Evolutionary conservation across 2,797 vertebrate species (phyloP), one percentile per base, ranked within the genome.

Genomic region (Semaprochilodus insignis): DNA sequence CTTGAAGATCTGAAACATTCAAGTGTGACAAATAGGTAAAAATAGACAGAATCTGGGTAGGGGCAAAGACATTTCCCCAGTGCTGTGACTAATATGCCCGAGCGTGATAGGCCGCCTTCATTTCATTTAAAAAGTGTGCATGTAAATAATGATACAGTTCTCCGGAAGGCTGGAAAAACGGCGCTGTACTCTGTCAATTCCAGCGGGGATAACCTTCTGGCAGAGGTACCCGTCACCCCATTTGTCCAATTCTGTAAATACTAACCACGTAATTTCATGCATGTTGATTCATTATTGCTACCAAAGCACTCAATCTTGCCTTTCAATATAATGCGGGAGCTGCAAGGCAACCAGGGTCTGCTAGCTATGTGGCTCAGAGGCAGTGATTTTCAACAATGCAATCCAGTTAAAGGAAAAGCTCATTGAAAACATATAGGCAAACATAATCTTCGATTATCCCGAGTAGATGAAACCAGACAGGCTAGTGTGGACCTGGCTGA

Each of bases 361-460:
- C 55, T 13, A 34, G 59, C 59, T 1, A 62, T 2, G 65, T 36
- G 17, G 65, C 66, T 70, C 31, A 25, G 10, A 52, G 63, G 34
- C n/a, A 34, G 60, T 51, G 54, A 74, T 85, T 83, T 60, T 52
- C 67, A 81, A 77, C 76, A 80, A 65, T 65, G 51, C 6, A 14
- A 74, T 82, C 75, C 60, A 85, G 83, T 80, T 85, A 86, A 83
- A 83, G 65, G 77, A 21, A 81, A 83, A 86, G 86, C 79, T 84
- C 69, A 85, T 76, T 80, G 75, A 82, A 80, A 81, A 85, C 4
- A 54, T 81, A 81, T 85, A 81, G 81, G 88, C 73, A 81, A 87
- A 90, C 87, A 84, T 88, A 91, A 92, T 87, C 90, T 86, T 85
- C 83, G 91, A 88, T 88, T 92, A 90, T 91, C 89, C 81, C 75